Percentiles rank a stretch among this genome's conserved stretches.
phyloP scores from a whole-genome alignment of 1,140 invertebrate genomes.

The Euwallacea similis region DNA sequence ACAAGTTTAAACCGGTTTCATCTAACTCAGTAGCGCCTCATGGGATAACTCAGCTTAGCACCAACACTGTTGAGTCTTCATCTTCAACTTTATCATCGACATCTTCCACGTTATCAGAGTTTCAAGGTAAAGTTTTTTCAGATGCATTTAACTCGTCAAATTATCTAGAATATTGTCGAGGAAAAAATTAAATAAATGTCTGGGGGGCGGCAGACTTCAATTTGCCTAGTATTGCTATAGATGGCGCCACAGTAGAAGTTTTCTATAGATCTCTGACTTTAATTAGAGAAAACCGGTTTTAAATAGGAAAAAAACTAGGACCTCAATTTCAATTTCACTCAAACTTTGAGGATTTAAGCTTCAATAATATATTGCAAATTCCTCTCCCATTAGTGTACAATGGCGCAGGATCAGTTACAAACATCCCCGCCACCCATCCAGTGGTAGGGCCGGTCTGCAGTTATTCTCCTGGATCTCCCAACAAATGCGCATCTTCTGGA shows the following conservation, averaged over 20 bases:
- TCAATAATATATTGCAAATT: neutral
- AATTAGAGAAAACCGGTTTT: no score
- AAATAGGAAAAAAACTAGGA: neutral
- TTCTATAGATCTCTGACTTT: no score
- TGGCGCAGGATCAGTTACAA: conserved; percentile 17
- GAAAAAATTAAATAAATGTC: no score
- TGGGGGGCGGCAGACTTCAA: no score
- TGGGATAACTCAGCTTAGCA: no score
- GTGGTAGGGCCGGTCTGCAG: conserved; percentile 8
- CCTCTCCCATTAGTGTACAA: neutral
- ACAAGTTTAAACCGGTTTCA: conserved; percentile 35
- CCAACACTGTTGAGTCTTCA: neutral
- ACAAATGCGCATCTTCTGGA: neutral
- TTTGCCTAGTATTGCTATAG: no score
- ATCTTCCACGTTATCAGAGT: neutral
- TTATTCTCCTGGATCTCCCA: conserved; percentile 23
- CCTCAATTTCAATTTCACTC: neutral
- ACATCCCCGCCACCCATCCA: conserved; percentile 15
- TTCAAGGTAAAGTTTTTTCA: no score
- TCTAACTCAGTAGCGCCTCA: neutral
- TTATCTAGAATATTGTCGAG: no score
- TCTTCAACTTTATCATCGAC: conserved; percentile 1
- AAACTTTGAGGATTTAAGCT: neutral
- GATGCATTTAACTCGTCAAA: no score
- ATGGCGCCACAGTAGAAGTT: no score